Percentiles rank a stretch among this genome's conserved stretches.
Evolutionary conservation across 2,113 vertebrate species (phyloP).

Genomic region (Eretmochelys imbricata): DNA sequence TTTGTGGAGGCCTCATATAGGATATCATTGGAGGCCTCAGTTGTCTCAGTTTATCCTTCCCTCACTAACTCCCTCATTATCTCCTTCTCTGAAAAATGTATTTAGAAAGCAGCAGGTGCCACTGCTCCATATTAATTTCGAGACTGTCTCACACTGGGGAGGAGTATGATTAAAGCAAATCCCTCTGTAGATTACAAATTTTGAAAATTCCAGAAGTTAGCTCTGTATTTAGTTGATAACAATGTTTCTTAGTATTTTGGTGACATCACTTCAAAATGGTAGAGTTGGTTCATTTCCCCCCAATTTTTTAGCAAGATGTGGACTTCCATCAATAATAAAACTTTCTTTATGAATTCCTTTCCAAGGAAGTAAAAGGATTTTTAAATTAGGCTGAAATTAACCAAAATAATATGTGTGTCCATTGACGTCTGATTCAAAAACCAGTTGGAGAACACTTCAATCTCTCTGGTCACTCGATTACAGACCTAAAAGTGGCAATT

Average conservation of each 20-base stretch:
- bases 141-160: background rate
- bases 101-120: background rate
- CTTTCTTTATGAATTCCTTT: background rate
- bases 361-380: background rate
- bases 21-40: background rate
- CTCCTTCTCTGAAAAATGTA: background rate
- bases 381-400: background rate
- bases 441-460: too few species aligned
- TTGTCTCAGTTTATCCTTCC: background rate
- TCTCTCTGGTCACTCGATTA: too few species aligned
- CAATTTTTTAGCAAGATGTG: background rate
- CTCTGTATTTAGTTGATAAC: background rate
- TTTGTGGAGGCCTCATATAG: fast-evolving
- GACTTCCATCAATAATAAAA: background rate
- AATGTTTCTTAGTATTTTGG: background rate
- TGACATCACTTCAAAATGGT: background rate
- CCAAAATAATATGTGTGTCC: background rate
- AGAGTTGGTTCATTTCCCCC: background rate
- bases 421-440: background rate
- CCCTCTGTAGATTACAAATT: background rate
- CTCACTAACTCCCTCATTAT: background rate
- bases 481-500: too few species aligned
- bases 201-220: background rate
- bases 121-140: background rate
- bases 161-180: background rate